Evolutionary conservation across 2,113 vertebrate genomes (phyloP), one percentile per base, ranked within the genome.

Genomic region (Rhadina sibilatrix): DNA sequence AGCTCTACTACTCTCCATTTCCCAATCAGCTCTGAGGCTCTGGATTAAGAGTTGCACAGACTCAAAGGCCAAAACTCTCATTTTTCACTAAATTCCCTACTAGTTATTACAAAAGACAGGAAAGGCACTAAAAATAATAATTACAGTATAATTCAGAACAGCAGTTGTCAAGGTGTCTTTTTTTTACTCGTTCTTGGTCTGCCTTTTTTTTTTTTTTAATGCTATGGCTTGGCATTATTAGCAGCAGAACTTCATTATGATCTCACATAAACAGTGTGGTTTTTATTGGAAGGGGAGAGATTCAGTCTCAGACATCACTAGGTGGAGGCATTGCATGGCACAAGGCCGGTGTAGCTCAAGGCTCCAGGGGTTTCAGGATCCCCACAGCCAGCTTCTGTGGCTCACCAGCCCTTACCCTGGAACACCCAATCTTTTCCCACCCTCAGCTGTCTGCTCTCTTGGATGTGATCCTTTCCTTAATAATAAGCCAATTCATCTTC

Each of bases 261-360:
- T 30, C 54, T 64, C 13, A 14, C 2, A 6, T 42, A 61, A 76
- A 78, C 22, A 50, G 21, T 25, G 17, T 9, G 16, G 23, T 11
- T 70, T 81, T 42, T 68, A 66, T 35, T 12, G 16, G 63, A 59
- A 38, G 10, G 20, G 9, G 9, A 80, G n/a, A 44, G 23, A 15
- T 74, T 25, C 37, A 19, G 22, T 11, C 33, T 50, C 25, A 33
- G 31, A 38, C 46, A 38, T 74, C 93, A 59, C 50, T 86, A 93
- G 84, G 68, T 65, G 78, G 89, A 87, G 52, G 63, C 52, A 79
- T 31, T 54, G 74, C 75, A 77, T 16, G 11, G 66, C 4, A 0
- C 35, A 63, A 38, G 1, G 6, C 17, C 0, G 0, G 23, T 5
- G 22, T 4, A 1, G 24, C 30, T 87, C 46, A 15, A 0, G 0